Conservation (phyloP, 2,888 invertebrate genomes). For the Nezara viridula region DNA sequence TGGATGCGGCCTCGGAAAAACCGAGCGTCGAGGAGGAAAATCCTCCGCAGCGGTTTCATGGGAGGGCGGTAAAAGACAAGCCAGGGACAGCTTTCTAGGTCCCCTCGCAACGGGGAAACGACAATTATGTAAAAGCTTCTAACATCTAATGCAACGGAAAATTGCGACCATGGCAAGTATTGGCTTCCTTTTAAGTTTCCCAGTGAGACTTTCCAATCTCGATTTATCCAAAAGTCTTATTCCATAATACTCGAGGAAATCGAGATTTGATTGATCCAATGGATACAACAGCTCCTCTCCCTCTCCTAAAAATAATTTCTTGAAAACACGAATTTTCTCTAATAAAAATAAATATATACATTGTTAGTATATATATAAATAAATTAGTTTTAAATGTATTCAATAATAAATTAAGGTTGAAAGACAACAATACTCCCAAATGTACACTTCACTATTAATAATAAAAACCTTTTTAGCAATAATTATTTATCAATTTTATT, state of each 20-base stretch:
- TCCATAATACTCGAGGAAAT: neutral
- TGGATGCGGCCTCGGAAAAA: constrained; percentile 3
- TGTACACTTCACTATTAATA: no score
- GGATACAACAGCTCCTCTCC: no score
- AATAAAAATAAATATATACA: no score
- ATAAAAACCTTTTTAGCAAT: no score
- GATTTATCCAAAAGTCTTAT: neutral
- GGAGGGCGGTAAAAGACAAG: neutral
- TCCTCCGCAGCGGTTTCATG: constrained; percentile 18
- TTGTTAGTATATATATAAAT: no score
- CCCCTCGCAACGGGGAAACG: neutral
- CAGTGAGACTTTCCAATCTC: neutral
- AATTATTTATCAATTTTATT: no score
- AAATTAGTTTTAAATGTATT: no score
- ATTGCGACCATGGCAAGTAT: neutral
- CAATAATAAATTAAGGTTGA: no score
- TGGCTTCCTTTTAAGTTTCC: neutral
- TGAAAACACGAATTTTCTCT: no score
- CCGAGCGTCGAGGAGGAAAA: neutral
- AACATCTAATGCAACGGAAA: constrained; percentile 29
- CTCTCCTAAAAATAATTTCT: no score
- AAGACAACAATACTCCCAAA: no score
- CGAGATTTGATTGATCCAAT: no score
- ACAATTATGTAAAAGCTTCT: neutral
- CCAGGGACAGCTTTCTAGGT: constrained; percentile 23